Percentiles rank a stretch among this genome's conserved stretches.
Conservation (phyloP, 2,797 vertebrate species). For the Cryptoprocta ferox region DNA sequence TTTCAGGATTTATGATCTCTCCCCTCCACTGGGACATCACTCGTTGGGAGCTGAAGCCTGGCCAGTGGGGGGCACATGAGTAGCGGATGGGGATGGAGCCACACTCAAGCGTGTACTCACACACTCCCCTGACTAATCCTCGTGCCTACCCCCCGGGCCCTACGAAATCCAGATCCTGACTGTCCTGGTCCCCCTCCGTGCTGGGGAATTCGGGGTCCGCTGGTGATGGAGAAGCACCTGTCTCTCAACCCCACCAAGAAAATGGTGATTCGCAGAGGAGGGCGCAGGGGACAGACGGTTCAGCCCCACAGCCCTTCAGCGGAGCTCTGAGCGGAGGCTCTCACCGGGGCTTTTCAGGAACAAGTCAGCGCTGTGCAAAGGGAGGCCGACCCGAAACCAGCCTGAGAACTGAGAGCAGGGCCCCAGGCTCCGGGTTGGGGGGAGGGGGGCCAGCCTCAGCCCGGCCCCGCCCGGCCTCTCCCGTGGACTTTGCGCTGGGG, state of each 20-base stretch:
- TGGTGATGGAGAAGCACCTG: neutral
- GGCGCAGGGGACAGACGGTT: neutral
- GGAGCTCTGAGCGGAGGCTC: neutral
- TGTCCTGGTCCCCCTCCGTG: no score
- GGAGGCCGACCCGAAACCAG: neutral
- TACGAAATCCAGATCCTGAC: no score
- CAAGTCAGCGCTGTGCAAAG: neutral
- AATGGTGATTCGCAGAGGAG: neutral
- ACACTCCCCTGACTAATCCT: no score
- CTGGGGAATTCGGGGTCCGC: neutral
- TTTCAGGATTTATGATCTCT: neutral
- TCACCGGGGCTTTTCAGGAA: neutral
- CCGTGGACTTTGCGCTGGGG: neutral
- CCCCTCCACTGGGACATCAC: neutral
- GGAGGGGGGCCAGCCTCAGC: neutral
- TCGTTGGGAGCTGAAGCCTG: accelerated
- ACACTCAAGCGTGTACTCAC: accelerated
- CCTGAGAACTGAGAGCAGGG: neutral
- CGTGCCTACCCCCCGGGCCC: neutral
- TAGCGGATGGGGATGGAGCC: accelerated
- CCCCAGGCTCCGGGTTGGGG: no score
- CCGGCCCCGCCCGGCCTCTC: neutral
- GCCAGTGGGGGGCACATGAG: accelerated
- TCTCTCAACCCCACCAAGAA: neutral
- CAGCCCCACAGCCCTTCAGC: accelerated